These are phyloP conservation scores for Nomada fabriciana DNA, from an alignment of 2,888 invertebrate species.

Conservation along the genomic window DNA sequence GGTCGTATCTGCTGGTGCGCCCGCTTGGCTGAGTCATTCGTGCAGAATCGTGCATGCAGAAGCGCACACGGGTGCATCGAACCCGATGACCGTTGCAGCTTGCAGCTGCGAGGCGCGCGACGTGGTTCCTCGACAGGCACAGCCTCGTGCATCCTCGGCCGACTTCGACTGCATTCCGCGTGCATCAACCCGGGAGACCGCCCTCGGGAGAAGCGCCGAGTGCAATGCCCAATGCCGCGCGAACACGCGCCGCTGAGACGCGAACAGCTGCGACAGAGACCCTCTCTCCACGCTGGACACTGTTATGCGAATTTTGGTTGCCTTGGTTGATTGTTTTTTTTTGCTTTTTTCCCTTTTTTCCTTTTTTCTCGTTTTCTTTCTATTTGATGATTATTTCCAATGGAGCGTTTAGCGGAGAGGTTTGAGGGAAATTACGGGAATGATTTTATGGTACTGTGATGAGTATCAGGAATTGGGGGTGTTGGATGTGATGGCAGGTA, in stretches of 20 bases:
- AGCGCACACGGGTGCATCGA: conserved; percentile 81
- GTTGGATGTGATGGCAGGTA: too few species aligned
- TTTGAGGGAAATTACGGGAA: background rate
- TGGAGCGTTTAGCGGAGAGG: background rate
- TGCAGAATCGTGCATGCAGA: conserved; percentile 76
- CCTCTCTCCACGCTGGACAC: conserved; percentile 10
- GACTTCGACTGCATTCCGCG: conserved; percentile 78
- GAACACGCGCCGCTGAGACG: conserved; percentile 60
- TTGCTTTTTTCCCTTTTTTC: too few species aligned
- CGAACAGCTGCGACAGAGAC: conserved; percentile 66
- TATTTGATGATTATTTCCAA: background rate
- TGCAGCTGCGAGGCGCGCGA: conserved; percentile 76
- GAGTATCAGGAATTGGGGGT: too few species aligned
- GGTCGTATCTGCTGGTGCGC: conserved; percentile 79
- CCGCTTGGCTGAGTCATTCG: conserved; percentile 81
- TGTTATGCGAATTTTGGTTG: conserved; percentile 46
- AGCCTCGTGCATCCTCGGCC: conserved; percentile 71
- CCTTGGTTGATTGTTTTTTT: background rate
- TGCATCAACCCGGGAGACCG: conserved; percentile 79
- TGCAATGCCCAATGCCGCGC: conserved; percentile 78
- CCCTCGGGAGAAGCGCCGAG: conserved; percentile 79
- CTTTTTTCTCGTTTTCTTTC: background rate
- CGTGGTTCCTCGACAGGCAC: conserved; percentile 51
- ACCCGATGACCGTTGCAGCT: conserved; percentile 83
- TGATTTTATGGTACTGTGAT: background rate